These are phyloP conservation scores for Coranthus polyacanthus DNA, from an alignment of 2,797 vertebrate genomes.

Conservation along the genomic window DNA sequence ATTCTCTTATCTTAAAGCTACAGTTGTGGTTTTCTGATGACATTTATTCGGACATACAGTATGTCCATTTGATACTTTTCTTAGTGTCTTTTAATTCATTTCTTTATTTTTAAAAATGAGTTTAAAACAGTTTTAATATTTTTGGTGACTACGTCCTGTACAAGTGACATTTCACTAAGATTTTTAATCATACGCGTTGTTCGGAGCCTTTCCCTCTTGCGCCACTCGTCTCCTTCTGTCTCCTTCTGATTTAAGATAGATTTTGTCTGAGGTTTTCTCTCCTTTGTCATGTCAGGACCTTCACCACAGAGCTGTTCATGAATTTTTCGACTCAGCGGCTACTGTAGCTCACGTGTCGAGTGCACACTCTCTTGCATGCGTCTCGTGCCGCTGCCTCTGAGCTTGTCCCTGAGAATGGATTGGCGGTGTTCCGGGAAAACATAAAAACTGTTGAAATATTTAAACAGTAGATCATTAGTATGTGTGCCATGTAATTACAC, in stretches of 20 bases:
- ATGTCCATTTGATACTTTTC: too few species aligned
- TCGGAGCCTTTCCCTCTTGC: conserved; percentile 4
- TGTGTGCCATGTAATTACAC: conserved; percentile 72
- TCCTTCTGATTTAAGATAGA: conserved; percentile 41
- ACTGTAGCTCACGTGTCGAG: conserved; percentile 69
- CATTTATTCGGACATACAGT: too few species aligned
- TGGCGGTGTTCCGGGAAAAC: conserved; percentile 43
- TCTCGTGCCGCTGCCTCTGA: conserved; percentile 63
- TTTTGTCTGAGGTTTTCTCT: conserved; percentile 30
- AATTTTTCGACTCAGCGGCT: conserved; percentile 61
- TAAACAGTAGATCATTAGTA: conserved; percentile 75
- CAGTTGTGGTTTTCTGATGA: too few species aligned
- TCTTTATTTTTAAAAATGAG: too few species aligned
- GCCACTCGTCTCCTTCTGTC: conserved; percentile 26
- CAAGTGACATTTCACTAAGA: not conserved
- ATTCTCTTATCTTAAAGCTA: too few species aligned
- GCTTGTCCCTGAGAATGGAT: conserved; percentile 68
- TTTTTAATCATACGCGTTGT: conserved; percentile 19
- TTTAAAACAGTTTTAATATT: too few species aligned
- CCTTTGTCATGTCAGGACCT: conserved; percentile 39
- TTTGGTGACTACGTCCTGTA: not conserved
- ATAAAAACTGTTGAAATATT: conserved; percentile 83
- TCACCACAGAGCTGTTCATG: conserved; percentile 59
- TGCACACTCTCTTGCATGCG: conserved; percentile 38
- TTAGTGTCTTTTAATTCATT: too few species aligned